Percentiles rank a stretch among this genome's conserved stretches.
These are phyloP conservation scores for Bombyx huttoni DNA, from an alignment of 2,888 invertebrate genomes.

Conservation along the genomic window DNA sequence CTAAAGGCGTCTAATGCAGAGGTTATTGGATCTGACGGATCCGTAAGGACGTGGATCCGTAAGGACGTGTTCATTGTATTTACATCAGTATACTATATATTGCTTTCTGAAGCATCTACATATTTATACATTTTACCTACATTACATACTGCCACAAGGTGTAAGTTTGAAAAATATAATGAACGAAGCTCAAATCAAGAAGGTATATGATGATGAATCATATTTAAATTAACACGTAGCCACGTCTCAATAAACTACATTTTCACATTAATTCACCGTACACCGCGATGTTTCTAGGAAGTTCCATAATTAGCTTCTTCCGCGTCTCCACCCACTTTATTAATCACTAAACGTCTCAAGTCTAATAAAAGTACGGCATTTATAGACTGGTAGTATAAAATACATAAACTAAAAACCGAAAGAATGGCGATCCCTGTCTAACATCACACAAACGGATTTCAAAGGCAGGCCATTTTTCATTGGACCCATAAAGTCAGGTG, in stretches of 20 bases:
- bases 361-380: slow-evolving; percentile 62
- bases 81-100: too few species aligned
- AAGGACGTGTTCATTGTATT: too few species aligned
- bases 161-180: too few species aligned
- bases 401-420: slow-evolving; percentile 53
- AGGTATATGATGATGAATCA: neutral
- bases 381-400: slow-evolving; percentile 61
- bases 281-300: slow-evolving; percentile 40
- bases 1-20: too few species aligned
- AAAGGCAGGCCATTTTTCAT: slow-evolving; percentile 61
- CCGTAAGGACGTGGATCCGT: too few species aligned
- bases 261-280: slow-evolving; percentile 3
- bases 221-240: neutral
- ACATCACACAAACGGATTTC: slow-evolving; percentile 63
- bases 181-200: too few species aligned
- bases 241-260: slow-evolving; percentile 1
- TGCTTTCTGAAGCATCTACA: too few species aligned
- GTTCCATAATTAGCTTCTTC: slow-evolving; percentile 47
- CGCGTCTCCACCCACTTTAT: slow-evolving; percentile 62
- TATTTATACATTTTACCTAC: too few species aligned
- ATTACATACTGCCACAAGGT: too few species aligned
- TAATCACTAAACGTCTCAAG: slow-evolving; percentile 65
- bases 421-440: slow-evolving; percentile 51
- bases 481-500: slow-evolving; percentile 55
- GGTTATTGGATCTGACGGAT: too few species aligned